Evolutionary conservation across 2,113 vertebrate species (phyloP).

Genomic region (Willisornis vidua): DNA sequence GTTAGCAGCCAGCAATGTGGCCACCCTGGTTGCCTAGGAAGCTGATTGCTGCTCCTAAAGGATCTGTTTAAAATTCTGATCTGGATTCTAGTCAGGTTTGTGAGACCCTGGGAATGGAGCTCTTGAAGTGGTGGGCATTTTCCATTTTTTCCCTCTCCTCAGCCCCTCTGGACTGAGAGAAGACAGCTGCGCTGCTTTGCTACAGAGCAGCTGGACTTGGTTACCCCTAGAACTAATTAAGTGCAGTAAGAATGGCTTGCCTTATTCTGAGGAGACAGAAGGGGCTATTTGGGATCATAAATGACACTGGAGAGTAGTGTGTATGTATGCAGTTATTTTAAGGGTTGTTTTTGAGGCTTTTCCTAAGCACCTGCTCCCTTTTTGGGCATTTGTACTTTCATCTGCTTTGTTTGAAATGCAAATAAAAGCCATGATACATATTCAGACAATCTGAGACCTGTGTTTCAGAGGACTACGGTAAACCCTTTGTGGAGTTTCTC

Average conservation of each 20-base stretch:
- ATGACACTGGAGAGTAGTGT: neutral
- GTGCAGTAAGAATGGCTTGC: constrained; percentile 19
- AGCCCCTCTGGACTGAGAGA: constrained; percentile 4
- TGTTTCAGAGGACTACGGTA: neutral
- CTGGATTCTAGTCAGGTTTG: constrained; percentile 47
- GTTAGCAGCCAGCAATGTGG: neutral
- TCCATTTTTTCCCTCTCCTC: neutral
- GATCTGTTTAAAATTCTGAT: constrained; percentile 53
- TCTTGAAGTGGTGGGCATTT: constrained; percentile 6
- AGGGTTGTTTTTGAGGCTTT: neutral
- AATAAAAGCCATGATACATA: constrained; percentile 36
- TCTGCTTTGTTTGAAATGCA: constrained; percentile 44
- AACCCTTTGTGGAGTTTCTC: neutral
- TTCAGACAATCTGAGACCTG: neutral
- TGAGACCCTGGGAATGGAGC: constrained; percentile 41
- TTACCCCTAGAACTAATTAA: constrained; percentile 46
- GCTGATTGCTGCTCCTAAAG: constrained; percentile 48
- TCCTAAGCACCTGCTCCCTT: constrained; percentile 25
- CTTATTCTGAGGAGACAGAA: neutral
- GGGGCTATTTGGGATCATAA: constrained; percentile 9
- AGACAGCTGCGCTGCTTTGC: constrained; percentile 48
- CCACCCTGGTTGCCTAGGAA: constrained; percentile 66
- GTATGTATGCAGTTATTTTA: neutral
- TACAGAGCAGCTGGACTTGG: constrained; percentile 49
- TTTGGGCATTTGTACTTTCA: constrained; percentile 25